These are phyloP conservation scores for Wiebesia pumilae DNA, from an alignment of 1,140 invertebrate genomes.

Conservation along the genomic window DNA sequence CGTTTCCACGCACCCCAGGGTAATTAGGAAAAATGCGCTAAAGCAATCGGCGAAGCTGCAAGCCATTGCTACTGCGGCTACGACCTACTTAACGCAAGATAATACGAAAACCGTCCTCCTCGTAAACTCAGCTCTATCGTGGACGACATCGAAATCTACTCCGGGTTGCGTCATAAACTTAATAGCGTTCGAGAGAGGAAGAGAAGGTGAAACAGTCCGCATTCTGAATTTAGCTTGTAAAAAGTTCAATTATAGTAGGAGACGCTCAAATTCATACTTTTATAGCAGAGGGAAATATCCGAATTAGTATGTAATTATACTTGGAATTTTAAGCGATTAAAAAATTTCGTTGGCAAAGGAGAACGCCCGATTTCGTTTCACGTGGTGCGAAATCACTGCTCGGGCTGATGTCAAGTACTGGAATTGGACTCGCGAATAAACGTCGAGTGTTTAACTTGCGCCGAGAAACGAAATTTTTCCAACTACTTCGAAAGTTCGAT, in stretches of 20 bases:
- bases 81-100: constrained; percentile 49
- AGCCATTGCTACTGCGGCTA: constrained; percentile 10
- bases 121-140: constrained; percentile 48
- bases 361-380: neutral
- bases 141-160: constrained; percentile 54
- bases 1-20: neutral
- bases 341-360: neutral
- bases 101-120: constrained; percentile 43
- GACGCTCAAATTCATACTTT: neutral
- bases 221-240: neutral
- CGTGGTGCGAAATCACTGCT: neutral
- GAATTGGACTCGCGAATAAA: neutral
- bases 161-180: constrained; percentile 49
- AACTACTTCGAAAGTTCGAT: too few relatives aligned
- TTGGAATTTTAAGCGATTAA: neutral
- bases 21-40: constrained; percentile 21
- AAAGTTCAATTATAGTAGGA: neutral
- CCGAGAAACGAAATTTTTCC: too few relatives aligned
- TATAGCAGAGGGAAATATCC: neutral
- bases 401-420: too few relatives aligned
- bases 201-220: neutral
- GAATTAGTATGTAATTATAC: neutral
- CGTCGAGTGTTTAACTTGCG: neutral
- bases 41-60: neutral
- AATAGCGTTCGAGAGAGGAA: constrained; percentile 34